Conservation (phyloP, 1,140 invertebrate species). For the Hyles vespertilio region DNA sequence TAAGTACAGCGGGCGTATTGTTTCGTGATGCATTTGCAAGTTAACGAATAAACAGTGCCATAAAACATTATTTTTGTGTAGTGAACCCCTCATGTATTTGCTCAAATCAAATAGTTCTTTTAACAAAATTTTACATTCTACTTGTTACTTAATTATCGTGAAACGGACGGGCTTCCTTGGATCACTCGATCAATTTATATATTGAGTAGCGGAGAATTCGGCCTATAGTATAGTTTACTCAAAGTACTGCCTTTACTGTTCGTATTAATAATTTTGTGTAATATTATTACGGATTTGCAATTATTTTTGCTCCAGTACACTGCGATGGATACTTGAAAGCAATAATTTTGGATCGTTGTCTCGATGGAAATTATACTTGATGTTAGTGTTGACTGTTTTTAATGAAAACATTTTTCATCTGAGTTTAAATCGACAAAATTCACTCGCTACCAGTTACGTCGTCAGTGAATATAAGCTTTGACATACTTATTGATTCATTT, state of each 20-base stretch:
- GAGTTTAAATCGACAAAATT: too few relatives aligned
- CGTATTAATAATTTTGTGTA: too few relatives aligned
- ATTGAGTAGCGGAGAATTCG: constrained; percentile 14
- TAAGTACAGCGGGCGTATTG: constrained; percentile 2
- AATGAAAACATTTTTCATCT: too few relatives aligned
- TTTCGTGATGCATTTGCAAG: constrained; percentile 29
- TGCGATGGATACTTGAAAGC: too few relatives aligned
- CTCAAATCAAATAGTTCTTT: constrained; percentile 38
- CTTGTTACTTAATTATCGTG: constrained; percentile 31
- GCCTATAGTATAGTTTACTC: constrained; percentile 19
- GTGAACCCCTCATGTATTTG: constrained; percentile 39
- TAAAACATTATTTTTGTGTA: constrained; percentile 42
- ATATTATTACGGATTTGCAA: too few relatives aligned
- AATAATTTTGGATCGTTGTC: too few relatives aligned
- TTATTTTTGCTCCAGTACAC: too few relatives aligned
- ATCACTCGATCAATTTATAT: constrained; percentile 31
- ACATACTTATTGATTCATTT: too few relatives aligned
- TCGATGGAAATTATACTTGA: too few relatives aligned
- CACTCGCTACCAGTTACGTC: too few relatives aligned
- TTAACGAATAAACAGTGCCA: constrained; percentile 63
- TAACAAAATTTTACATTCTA: constrained; percentile 24
- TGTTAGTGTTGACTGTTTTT: too few relatives aligned
- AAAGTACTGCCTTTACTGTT: neutral
- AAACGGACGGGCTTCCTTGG: constrained; percentile 44
- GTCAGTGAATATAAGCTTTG: too few relatives aligned